Evolutionary conservation across 2,113 vertebrate genomes (phyloP).

Genomic region (Nasalis larvatus): DNA sequence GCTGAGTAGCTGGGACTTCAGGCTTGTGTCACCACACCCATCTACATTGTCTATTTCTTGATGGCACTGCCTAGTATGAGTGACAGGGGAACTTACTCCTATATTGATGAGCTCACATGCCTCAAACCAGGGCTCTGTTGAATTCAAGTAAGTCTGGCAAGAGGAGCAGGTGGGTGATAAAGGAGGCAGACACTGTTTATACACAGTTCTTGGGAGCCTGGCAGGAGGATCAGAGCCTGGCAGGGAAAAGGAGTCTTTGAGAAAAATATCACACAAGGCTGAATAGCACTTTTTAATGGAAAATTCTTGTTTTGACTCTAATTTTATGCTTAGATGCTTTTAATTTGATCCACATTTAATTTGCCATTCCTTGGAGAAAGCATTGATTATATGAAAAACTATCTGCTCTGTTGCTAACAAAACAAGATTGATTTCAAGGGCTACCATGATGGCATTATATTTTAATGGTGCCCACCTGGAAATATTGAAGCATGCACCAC

Average conservation of each 20-base stretch:
- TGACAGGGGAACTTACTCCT: conserved; percentile 12
- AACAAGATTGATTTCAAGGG: conserved; percentile 24
- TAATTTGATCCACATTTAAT: conserved; percentile 78
- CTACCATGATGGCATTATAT: background rate
- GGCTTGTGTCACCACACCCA: background rate
- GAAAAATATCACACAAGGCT: conserved; percentile 57
- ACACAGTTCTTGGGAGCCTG: background rate
- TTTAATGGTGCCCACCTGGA: background rate
- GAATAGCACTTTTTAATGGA: conserved; percentile 71
- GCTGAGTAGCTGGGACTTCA: background rate
- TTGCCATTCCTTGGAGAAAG: conserved; percentile 69
- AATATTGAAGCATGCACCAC: background rate
- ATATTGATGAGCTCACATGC: background rate
- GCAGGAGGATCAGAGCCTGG: conserved; percentile 20
- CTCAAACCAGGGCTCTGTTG: background rate
- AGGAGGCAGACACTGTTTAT: background rate
- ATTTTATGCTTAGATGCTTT: conserved; percentile 80
- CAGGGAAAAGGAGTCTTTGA: conserved; percentile 23
- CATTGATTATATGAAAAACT: conserved; percentile 63
- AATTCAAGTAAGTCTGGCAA: background rate
- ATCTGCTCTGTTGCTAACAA: conserved; percentile 49
- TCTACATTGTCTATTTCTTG: background rate
- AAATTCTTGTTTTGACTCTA: conserved; percentile 75
- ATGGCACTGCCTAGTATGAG: background rate
- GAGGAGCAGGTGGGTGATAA: background rate